Evolutionary conservation across 2,888 invertebrate genomes (phyloP), one percentile per base, ranked within the genome.

Genomic region (Corythucha ciliata): DNA sequence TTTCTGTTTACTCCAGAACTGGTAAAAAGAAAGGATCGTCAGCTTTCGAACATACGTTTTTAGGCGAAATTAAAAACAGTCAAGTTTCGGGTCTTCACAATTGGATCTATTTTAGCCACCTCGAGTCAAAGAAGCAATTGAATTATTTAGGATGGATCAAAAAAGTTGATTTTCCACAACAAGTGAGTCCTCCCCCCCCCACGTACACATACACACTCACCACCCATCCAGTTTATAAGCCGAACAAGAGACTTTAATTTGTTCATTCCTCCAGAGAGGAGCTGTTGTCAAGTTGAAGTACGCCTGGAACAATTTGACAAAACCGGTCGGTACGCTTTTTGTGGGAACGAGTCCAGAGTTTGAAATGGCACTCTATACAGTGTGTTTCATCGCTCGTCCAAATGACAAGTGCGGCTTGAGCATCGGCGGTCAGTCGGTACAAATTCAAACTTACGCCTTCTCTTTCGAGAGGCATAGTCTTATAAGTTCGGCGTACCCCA

Each of bases 1-100:
- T 68, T 57, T 69, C 69, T 10, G 62, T 70, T 39, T 78, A 75
- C 62, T 64, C 72, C 14, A 60, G 74, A 48, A 62, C 67, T 61
- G 58, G 64, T 36, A 60, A 65, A 10, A 59, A 64, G 32, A 58
- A 67, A 16, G 73, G 75, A 51, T 75, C 76, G 54, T 73, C 73
- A 48, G 78, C 76, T 8, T 77, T 77, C 63, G 78, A 78, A 62
- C 78, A 78, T 63, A 71, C 76, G 14, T 75, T 77, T 61, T 65
- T 77, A n/a, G 76, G 75, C 12, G 78, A 78, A 64, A 66, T 73
- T 16, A 74, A 76, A 60, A 67, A 68, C 52, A 66, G 67, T 32
- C 67, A 69, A 54, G 72, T 79, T 20, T 72, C 68, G 25, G 76
- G 75, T 4, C 67, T 77, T 58, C 77, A 78, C 64, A 75, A 73